Evolutionary conservation across 1,140 invertebrate genomes (phyloP), one percentile per base, ranked within the genome.

Genomic region (Drosophila albomicans): DNA sequence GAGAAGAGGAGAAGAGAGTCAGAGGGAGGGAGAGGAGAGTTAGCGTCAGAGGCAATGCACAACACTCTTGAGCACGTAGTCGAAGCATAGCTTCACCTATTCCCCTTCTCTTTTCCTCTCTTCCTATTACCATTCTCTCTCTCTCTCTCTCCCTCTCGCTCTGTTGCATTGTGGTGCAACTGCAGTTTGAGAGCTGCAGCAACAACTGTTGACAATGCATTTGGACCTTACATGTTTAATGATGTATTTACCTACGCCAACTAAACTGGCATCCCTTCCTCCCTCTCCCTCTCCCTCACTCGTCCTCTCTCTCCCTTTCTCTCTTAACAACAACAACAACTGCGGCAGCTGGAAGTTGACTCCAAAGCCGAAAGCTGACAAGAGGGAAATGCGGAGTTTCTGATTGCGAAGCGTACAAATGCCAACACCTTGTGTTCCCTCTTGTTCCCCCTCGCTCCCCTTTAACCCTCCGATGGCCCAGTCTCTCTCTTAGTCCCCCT

Each of bases 211-310:
- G 84, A 87, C 82, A 87, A 87, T 87, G 84, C 82, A 82, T 82
- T 87, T 82, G 82, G 56, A 20, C 84, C 84, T 87, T 87, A 87
- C 82, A 87, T 88, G 82, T 87, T 87, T 87, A 87, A 87, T 87
- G 84, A 87, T 87, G 82, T 87, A 87, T 87, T 87, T 87, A 87
- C 82, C 84, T 82, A 71, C 66, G 84, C 82, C 82, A 87, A 87
- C 82, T 88, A 82, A 86, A 87, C 82, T 87, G 41, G 45, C 54
- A 15, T 30, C 65, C 1, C n/a, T 1, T 5, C 3, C 15, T 1
- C 56, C 30, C 15, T 1, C n/a, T 15, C 15, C 15, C 15, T 15
- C 16, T 25, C 32, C 15, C 5, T 8, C 0, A 1, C 16, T 11
- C 1, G 7, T 16, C 30, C 38, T 8, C 11, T 8, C 1, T 0